Base-by-base conservation (phyloP, 2,888 invertebrate genomes). In the Pseudanteris insignis region DNA sequence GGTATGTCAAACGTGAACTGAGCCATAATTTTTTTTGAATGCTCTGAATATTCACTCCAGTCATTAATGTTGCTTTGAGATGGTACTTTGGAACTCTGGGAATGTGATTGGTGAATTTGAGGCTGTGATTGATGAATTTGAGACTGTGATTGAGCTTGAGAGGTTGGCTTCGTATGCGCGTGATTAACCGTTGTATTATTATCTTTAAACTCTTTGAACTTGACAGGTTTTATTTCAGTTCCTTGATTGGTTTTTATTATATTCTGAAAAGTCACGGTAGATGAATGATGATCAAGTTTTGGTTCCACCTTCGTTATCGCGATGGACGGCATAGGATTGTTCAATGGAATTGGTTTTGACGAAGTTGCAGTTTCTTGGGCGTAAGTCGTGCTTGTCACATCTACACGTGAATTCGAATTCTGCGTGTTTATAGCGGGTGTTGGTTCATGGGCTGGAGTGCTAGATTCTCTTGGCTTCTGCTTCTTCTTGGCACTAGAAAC, bases 401-500 rank as follows among this genome's bases (percentile, higher is more conserved):
- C 53, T 8, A 61, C 13, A 2, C 50, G 33, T 9, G 64, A 51
- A 12, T 50, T 58, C 30, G 46, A 44, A 29, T 54, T 55, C 33
- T 51, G 43, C 14, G 43, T 36, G 29, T 32, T 41, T 11, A 25
- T 12, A 30, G 40, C 30, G 26, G 36, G 25, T 21, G 47, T 43
- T n/a, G 33, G 9, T 7, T 28, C 18, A 25, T 63, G 25, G 13
- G 53, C 33, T n/a, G 34, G 13, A 12, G 41, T 38, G 26, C 5
- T 9, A 24, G 55, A 11, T 9, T 76, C 76, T 64, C 72, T 70
- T 26, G 64, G 58, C 58, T 76, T 77, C 50, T 61, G 60, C 66
- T 76, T 78, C 70, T 73, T 76, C 63, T 77, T 77, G 47, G 65
- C 65, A 54, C 78, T 78, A 68, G 34, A 77, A 78, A 71, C 36